Percentiles rank a stretch among this genome's conserved stretches.
These are phyloP conservation scores for Hylyphantes graminicola DNA, from an alignment of 1,140 invertebrate genomes.

Conservation along the genomic window DNA sequence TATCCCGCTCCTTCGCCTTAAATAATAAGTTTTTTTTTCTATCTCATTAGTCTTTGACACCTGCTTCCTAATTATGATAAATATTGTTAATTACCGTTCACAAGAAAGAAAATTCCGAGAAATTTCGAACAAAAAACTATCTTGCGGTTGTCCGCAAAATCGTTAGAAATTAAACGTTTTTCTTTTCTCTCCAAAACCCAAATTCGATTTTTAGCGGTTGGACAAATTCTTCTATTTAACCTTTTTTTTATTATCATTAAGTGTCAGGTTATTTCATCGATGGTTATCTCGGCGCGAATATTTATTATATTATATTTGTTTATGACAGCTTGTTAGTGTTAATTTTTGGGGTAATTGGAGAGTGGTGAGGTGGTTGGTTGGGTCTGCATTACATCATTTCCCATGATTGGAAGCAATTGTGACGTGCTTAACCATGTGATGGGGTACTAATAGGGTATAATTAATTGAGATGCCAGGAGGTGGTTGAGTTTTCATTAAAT, in stretches of 20 bases:
- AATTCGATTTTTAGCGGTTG: slow-evolving; percentile 45
- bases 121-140: slow-evolving; percentile 13
- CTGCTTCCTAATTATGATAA: slow-evolving; percentile 56
- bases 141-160: slow-evolving; percentile 1
- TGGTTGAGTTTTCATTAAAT: too few species aligned
- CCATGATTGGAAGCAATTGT: slow-evolving; percentile 17
- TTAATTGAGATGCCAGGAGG: slow-evolving; percentile 1
- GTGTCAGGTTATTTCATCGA: not conserved
- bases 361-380: slow-evolving; percentile 11
- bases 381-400: slow-evolving; percentile 23
- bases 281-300: slow-evolving; percentile 5
- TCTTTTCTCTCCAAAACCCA: slow-evolving; percentile 1
- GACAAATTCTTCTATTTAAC: slow-evolving; percentile 3
- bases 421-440: not conserved
- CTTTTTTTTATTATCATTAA: slow-evolving; percentile 4
- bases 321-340: slow-evolving; percentile 43
- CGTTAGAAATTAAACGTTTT: slow-evolving; percentile 43
- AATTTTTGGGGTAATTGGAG: slow-evolving; percentile 44
- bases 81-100: slow-evolving; percentile 53
- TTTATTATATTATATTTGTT: slow-evolving; percentile 39
- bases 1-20: not conserved
- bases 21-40: slow-evolving; percentile 44
- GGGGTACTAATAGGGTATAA: not conserved
- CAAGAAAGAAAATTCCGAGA: slow-evolving; percentile 41
- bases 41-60: slow-evolving; percentile 57